Base-by-base conservation (phyloP, 2,113 vertebrate genomes). In the Megaceryle torquata region DNA sequence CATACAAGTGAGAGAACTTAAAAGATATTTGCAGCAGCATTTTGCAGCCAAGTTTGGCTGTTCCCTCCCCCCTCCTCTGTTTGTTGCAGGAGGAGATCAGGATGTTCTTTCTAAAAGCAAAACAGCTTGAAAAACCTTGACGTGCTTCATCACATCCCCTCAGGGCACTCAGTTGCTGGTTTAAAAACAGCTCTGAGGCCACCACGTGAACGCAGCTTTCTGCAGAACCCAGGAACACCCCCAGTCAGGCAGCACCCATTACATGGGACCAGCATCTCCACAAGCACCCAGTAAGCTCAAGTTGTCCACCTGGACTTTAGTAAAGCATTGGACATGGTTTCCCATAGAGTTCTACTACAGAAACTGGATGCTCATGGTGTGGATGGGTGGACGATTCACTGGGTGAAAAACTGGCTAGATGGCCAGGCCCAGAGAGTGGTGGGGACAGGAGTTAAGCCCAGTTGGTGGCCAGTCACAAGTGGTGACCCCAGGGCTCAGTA, bases 141-240 rank as follows among this genome's bases (percentile, higher is more conserved):
- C 1, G 0, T 39, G 86, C 10, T 78, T 46, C 71, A 78, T 59
- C 68, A 31, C 54, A 26, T 35, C 72, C 63, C 71, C 71, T 74
- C 83, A 56, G 87, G 69, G 72, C 81, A 33, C 6, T 4, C 18
- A 51, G 75, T 83, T 83, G 81, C 44, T 59, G 59, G 33, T 82
- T 86, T 53, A 26, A 82, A 35, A 53, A 14, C 51, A 53, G 51
- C 14, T 25, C 87, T 77, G 28, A 21, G 65, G 11, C 5, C 31
- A 6, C 5, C 18, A 33, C 31, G 3, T 9, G 5, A 14, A 50
- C 60, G 18, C 1, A 0, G 70, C 67, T 13, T 46, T 43, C 19
- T 19, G 41, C 31, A 50, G 22, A 43, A 54, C 59, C 68, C 76
- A 72, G 35, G 39, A 90, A 64, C 17, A 8, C 20, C 37, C 4